phyloP scores from a whole-genome alignment of 2,113 vertebrate genomes.

The Fulica atra region DNA sequence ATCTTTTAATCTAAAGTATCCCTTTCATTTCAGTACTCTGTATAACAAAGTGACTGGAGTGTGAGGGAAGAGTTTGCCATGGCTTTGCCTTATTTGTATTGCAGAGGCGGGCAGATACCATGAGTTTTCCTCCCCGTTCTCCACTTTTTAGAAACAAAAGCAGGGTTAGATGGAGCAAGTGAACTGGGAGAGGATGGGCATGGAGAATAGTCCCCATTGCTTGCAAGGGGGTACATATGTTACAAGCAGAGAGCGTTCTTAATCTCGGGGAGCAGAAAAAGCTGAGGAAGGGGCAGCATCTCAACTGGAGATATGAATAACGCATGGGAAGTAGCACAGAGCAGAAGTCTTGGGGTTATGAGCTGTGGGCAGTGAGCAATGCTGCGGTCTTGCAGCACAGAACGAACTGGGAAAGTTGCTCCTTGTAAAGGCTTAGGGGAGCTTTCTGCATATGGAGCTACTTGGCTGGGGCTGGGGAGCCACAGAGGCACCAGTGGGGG shows the following conservation, averaged over 20 bases:
- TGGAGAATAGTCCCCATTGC: accelerated
- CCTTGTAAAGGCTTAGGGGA: not conserved
- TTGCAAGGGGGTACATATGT: accelerated
- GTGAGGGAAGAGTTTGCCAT: slow-evolving; percentile 40
- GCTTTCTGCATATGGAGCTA: not conserved
- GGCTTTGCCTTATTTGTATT: slow-evolving; percentile 6
- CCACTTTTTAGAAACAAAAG: not conserved
- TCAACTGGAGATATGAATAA: not conserved
- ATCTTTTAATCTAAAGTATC: slow-evolving; percentile 79
- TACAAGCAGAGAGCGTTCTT: accelerated
- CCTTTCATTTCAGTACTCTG: slow-evolving; percentile 72
- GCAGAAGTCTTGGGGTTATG: accelerated
- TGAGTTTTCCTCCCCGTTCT: not conserved
- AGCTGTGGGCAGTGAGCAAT: accelerated
- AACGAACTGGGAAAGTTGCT: not conserved
- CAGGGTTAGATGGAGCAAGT: not conserved
- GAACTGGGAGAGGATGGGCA: not conserved
- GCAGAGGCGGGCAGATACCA: not conserved
- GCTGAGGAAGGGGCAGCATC: not conserved
- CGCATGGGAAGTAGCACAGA: accelerated
- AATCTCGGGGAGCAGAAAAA: not conserved
- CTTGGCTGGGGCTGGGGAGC: not conserved
- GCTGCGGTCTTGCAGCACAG: not conserved
- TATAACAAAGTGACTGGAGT: slow-evolving; percentile 72
- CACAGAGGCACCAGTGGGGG: accelerated